Base-by-base conservation (phyloP, 2,888 invertebrate genomes). In the Stenoptilia bipunctidactyla region DNA sequence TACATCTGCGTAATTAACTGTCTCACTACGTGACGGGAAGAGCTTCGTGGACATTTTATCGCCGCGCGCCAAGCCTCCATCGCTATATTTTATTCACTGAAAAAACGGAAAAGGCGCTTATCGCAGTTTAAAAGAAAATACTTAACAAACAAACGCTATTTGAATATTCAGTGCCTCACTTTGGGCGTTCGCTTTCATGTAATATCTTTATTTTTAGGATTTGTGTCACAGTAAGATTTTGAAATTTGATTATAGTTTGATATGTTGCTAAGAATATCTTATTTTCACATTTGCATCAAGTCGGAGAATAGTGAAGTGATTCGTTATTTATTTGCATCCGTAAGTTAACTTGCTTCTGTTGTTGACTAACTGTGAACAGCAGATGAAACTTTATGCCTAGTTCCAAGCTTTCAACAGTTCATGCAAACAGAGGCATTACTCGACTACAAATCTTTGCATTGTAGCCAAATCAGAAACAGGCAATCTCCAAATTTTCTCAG, bases 1-100 rank as follows among this genome's bases (percentile, higher is more conserved):
- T 82, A 80, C 73, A 80, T 75, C 72, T 75, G 73, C 72, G 77
- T 82, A 82, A 83, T 82, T 80, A 82, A 80, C 76, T 80, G 80
- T 83, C 80, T 69, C 74, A 76, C 71, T 76, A 77, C 79, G 80
- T 80, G 80, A 82, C 79, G 76, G 77, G 71, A 77, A 72, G 69
- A 71, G 72, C 72, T 66, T 57, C 68, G 66, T 61, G 63, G 66
- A 71, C 68, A 61, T 66, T 79, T 80, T 80, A 82, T 79, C 79
- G 69, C 63, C 55, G 62, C 66, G 56, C 61, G 61, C 61, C 65
- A 67, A 67, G 66, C 68, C 66, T 66, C 56, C 57, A 59, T 52
- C 53, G 67, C 68, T 53, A 71, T 74, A 77, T 80, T 77, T 79
- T 77, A 76, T 73, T 68, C 68, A 70, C 58, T 58, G 58, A 68